Evolutionary conservation across 2,797 vertebrate species (phyloP), one percentile per base, ranked within the genome.

Genomic region (Lemur catta): DNA sequence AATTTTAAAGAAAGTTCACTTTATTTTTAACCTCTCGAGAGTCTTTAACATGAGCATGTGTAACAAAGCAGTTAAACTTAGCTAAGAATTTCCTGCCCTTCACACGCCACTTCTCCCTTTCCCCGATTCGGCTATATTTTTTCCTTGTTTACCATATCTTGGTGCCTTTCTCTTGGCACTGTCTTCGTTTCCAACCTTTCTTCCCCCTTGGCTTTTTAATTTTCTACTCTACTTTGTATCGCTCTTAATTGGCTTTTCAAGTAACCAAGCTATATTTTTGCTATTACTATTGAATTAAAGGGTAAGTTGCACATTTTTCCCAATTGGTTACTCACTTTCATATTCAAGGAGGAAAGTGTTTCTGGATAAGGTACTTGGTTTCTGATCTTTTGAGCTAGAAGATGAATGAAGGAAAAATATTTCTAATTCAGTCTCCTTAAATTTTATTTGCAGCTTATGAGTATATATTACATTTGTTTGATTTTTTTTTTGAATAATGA

Each of bases 181-280:
- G 30, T 79, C 30, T 41, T 63, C 4, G 22, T 24, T 80, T 55
- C 65, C 24, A 74, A 14, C 4, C 52, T 48, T 46, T 79, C n/a
- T 7, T 7, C 2, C 18, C 1, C 4, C 2, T 17, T 72, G 12
- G 30, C 35, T 57, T 63, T 94, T 85, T 57, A 80, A 59, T 82
- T 84, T 88, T 10, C 22, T 43, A 1, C 26, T 28, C 15, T 20
- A n/a, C 50, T 95, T 75, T 85, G 26, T 89, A 33, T 76, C 17
- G 15, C 35, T 76, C 30, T 67, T 93, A 87, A 92, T 20, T 75
- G 38, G 28, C 11, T 48, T 94, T 95, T 89, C 86, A 69, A 89
- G 50, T 46, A 82, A 38, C 50, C 33, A 26, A 28, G 86, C 41
- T 94, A 1, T 57, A 72, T 86, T 95, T 82, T 85, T 92, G 41